Base-by-base conservation (phyloP, 2,888 invertebrate genomes). In the Orthosia gracilis region DNA sequence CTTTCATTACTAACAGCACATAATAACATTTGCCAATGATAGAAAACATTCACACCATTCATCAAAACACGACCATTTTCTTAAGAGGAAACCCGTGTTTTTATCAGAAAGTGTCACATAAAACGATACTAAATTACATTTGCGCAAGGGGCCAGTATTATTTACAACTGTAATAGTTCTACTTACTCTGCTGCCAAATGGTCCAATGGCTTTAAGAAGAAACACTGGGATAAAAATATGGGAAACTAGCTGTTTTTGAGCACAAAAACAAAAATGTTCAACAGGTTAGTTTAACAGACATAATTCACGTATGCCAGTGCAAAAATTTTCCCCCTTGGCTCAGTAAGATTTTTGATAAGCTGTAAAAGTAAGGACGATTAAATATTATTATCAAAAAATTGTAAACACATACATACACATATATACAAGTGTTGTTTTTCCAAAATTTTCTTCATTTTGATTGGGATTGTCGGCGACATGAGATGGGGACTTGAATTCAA, bases 71-170 rank as follows among this genome's bases (percentile, higher is more conserved):
- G 62, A 65, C 79, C 75, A 76, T 69, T 76, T 76, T 69, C 76
- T 69, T 72, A 76, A 83, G 76, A 83, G 83, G 76, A 74, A 83
- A 83, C 83, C 66, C 80, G 52, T 83, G 83, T 83, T 76, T 69
- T 67, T 72, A 68, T 69, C 76, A 57, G 52, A 73, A 80, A 76
- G 50, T 73, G 80, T 79, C 76, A 79, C 80, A 83, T 83, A 80
- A 83, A 83, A 79, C 73, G 66, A 76, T 71, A 76, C 76, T 79
- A 82, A 75, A 81, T 82, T 82, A 82, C 73, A 70, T 69, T 72
- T 68, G 69, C 80, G 69, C 71, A 67, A 70, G 73, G 82, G 73
- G 64, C 55, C 61, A 47, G 69, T 68, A 81, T 73, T 81, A 82
- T 81, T 82, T 82, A 65, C 77, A 59, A 50, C 82, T 62, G 57